Base-by-base conservation (phyloP, 2,888 invertebrate genomes). In the Folsomia manolachei region DNA sequence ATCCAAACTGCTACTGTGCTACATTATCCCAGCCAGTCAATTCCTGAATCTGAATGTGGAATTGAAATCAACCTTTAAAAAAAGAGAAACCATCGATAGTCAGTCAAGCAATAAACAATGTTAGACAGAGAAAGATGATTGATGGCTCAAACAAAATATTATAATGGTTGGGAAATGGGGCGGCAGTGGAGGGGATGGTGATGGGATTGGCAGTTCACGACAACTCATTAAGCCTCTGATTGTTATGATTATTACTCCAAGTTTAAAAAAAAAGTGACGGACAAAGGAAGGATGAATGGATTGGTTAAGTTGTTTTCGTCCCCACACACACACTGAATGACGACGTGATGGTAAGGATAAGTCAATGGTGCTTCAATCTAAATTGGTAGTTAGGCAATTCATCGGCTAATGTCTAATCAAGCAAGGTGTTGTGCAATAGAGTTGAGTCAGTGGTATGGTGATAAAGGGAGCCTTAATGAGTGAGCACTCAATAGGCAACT, bases 201-300 rank as follows among this genome's bases (percentile, higher is more conserved):
- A 75, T 72, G 75, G 75, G 75, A 72, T 72, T 72, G 75, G 75
- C 71, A 69, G 65, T 69, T 67, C 75, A 75, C 67, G 75, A 75
- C 68, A 69, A 75, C 75, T 75, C 75, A 75, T 75, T 75, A 75
- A 72, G 66, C 53, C 25, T 61, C 39, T 72, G 71, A 75, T 72
- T 75, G 72, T 75, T 75, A 75, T 75, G 53, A 67, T 67, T 56
- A 67, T 67, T 67, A 60, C 67, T 67, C 21, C 19, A 67, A 67
- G 60, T 67, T 39, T 51, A 56, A 56, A 21, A 52, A 23, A n/a
- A n/a, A 14, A 27, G 56, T 56, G 56, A 56, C 19, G 56, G 56
- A 56, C 56, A 56, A 56, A 14, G 56, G 56, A 56, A 14, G 56
- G 56, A 56, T 19, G 56, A 19, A 56, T 56, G 56, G 56, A 56